Evolutionary conservation across 2,888 invertebrate species (phyloP), one percentile per base, ranked within the genome.

Genomic region (Andrena praecox): DNA sequence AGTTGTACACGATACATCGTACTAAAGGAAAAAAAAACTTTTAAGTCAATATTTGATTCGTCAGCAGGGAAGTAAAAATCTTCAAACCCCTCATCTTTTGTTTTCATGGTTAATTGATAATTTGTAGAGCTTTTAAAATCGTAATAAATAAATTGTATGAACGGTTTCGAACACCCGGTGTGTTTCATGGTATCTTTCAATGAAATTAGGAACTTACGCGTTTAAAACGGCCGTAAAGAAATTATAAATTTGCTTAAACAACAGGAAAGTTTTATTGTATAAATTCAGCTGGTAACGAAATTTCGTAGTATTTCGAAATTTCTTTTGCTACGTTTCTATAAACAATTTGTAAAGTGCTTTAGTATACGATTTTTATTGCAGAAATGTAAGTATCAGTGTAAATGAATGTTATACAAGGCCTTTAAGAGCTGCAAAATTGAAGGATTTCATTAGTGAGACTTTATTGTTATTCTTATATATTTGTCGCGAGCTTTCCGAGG

Each of bases 381-480:
- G 94, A 88, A 93, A 94, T 88, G 91, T 94, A 80, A 92, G 91
- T 73, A 86, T 90, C 52, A 93, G 91, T 87, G 91, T 93, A 81
- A 91, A 88, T 84, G 92, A 94, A 69, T 94, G 94, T 88, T 93
- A 92, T 87, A 91, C 91, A 79, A 93, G 92, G 81, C 93, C 94
- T 54, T 92, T 91, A 79, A 88, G 92, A 86, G 93, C 94, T 59
- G 92, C 92, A 67, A 94, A 93, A 89, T 88, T 94, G 79, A 94
- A 93, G 88, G 92, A 93, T 71, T 91, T 88, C 72, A 93, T 94
- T 86, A 93, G 91, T 88, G 94, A 94, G 70, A 91, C 91, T 48
- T 90, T 94, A 89, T 86, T 93, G 69, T 92, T 94, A 86, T 94
- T 94, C 89, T 91, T 93, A 82, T 91, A 93, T 86, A 92, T 91